These are phyloP conservation scores for Pinctada fucata DNA, from an alignment of 2,888 invertebrate genomes.

Conservation along the genomic window DNA sequence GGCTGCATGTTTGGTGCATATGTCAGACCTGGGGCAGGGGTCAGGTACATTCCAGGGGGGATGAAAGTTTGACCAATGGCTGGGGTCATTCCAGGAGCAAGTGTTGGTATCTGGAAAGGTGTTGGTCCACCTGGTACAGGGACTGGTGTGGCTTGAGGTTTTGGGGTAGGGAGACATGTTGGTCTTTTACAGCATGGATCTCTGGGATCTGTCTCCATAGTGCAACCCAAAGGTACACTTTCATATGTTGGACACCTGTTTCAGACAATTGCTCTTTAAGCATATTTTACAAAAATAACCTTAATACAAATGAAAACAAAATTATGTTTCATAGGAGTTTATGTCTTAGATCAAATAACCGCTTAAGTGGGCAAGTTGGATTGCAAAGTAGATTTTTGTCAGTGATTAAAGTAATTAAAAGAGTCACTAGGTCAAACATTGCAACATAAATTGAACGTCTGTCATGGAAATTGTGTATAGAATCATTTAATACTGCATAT, in stretches of 20 bases:
- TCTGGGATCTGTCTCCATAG: slow-evolving; percentile 51
- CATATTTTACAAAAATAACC: too few relatives aligned
- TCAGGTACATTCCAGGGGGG: slow-evolving; percentile 48
- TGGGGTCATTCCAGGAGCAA: slow-evolving; percentile 45
- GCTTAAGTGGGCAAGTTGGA: too few relatives aligned
- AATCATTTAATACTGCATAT: too few relatives aligned
- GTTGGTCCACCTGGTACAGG: slow-evolving; percentile 11
- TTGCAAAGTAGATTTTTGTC: too few relatives aligned
- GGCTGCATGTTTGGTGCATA: slow-evolving; percentile 34
- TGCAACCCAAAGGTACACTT: slow-evolving; percentile 46
- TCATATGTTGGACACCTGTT: slow-evolving; percentile 53
- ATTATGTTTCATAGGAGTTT: too few relatives aligned
- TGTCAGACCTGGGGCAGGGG: slow-evolving; percentile 39
- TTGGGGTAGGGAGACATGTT: slow-evolving; percentile 36
- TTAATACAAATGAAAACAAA: too few relatives aligned
- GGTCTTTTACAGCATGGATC: slow-evolving; percentile 56
- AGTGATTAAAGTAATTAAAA: too few relatives aligned
- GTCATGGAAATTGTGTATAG: too few relatives aligned
- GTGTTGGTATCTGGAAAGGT: slow-evolving; percentile 42
- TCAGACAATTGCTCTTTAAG: slow-evolving; percentile 4
- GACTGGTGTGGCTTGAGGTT: slow-evolving; percentile 1
- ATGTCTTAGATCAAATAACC: too few relatives aligned
- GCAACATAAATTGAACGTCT: too few relatives aligned
- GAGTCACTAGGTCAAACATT: too few relatives aligned
- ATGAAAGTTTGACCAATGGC: slow-evolving; percentile 12